These are phyloP conservation scores for Eonycteris spelaea DNA, from an alignment of 2,113 vertebrate genomes.

Conservation along the genomic window DNA sequence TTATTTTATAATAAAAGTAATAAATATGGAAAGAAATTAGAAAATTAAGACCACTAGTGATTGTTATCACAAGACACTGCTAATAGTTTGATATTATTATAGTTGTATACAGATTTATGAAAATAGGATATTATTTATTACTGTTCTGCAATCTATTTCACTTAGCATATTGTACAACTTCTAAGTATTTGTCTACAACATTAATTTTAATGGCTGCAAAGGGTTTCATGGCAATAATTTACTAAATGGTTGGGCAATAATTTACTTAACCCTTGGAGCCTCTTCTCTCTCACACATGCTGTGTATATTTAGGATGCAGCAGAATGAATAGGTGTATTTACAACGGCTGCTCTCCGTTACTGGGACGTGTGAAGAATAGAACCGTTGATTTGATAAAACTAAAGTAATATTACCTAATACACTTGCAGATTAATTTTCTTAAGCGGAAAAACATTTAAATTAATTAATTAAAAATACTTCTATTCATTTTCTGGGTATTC, in stretches of 20 bases:
- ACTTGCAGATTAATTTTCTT: not conserved
- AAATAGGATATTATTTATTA: not conserved
- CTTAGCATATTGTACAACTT: not conserved
- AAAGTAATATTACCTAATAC: not conserved
- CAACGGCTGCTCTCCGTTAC: not conserved
- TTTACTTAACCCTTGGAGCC: not conserved
- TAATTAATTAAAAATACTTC: not conserved
- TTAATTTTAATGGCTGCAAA: not conserved
- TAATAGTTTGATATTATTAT: not conserved
- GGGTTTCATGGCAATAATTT: not conserved
- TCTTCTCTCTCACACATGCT: not conserved
- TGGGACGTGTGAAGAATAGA: no score
- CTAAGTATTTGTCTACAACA: not conserved
- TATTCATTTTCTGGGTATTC: not conserved
- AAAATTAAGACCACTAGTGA: not conserved
- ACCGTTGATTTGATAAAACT: not conserved
- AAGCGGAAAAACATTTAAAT: not conserved
- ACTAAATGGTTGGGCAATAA: not conserved
- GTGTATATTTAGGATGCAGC: not conserved
- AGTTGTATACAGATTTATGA: not conserved
- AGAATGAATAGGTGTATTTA: not conserved
- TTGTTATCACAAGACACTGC: not conserved
- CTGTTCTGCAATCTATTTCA: not conserved
- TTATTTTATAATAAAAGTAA: not conserved
- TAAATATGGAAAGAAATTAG: not conserved